Base-by-base conservation (phyloP, 1,140 invertebrate genomes). In the Lutraria rhynchaena region DNA sequence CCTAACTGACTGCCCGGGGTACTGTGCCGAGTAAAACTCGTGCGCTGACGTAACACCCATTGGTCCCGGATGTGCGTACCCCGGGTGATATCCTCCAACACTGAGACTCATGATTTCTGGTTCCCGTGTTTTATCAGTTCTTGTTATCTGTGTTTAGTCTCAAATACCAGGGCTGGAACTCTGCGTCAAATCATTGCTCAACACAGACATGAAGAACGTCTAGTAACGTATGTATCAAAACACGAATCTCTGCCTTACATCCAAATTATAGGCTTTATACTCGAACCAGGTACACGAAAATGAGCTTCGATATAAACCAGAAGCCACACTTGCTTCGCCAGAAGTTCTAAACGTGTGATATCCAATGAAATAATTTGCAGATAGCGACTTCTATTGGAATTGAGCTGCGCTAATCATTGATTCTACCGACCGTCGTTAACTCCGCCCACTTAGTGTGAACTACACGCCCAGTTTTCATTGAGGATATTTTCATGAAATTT, bases 41-140 rank as follows among this genome's bases (percentile, higher is more conserved):
- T 85, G 86, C 71, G 82, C 71, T 35, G 76, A 57, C 29, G 76
- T 69, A 11, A 80, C 76, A 37, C 69, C 70, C 80, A 85, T 85
- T 22, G 86, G 86, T 55, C 86, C 86, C 55, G 86, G 86, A 69
- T 87, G 86, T 67, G 75, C 83, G 63, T 85, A 87, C 51, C 86
- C 86, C 29, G 83, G 86, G 37, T 83, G 83, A 37, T 85, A 87
- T 75, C 83, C 86, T 24, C 82, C 67, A 24, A 87, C 86, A 85
- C 86, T 85, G 58, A 87, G 77, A 76, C 86, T 87, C 86, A 87
- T 87, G 69, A 27, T 71, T 33, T 29, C 19, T 17, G 13, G 49
- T 49, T 70, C 61, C 65, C 44, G 75, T 55, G 65, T 80, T 80
- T 69, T 80, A 80, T 80, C 76, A 49, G 22, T 44, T 57, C 51